A percentile compares a stretch with the other conserved stretches of the same genome.
These are phyloP conservation scores for Barnardius zonarius DNA, from an alignment of 2,113 vertebrate genomes.

Conservation along the genomic window DNA sequence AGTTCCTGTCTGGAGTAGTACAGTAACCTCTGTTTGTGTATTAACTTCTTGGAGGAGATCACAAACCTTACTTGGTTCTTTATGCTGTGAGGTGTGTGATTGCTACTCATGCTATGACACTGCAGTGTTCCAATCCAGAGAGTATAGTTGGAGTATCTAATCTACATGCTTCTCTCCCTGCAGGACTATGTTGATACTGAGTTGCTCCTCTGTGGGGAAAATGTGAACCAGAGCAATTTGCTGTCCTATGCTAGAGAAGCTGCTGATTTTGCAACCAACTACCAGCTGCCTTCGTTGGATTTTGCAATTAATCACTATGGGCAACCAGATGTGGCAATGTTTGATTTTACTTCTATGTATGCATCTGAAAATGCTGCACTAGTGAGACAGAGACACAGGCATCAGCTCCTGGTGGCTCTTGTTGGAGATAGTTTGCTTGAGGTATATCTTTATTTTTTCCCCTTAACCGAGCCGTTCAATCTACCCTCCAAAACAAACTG, in stretches of 20 bases:
- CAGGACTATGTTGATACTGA: conserved; percentile 92
- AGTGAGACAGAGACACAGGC: conserved; percentile 86
- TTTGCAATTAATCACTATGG: conserved; percentile 92
- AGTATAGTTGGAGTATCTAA: background rate
- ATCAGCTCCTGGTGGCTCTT: conserved; percentile 88
- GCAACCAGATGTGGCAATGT: conserved; percentile 96
- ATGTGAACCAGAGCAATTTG: conserved; percentile 92
- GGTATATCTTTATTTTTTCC: conserved; percentile 66
- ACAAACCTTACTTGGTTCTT: background rate
- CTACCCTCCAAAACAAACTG: background rate
- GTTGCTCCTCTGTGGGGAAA: conserved; percentile 85
- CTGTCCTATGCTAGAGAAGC: conserved; percentile 92
- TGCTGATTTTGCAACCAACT: conserved; percentile 95
- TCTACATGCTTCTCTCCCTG: background rate
- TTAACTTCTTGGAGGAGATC: background rate
- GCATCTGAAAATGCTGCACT: conserved; percentile 94
- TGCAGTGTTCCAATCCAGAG: background rate
- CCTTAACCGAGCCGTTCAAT: background rate
- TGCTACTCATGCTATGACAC: background rate
- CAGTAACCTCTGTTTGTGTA: background rate
- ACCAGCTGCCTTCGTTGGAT: conserved; percentile 93
- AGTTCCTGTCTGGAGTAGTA: background rate
- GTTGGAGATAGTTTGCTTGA: conserved; percentile 96
- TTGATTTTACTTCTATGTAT: conserved; percentile 97
- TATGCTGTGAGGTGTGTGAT: background rate